Base-by-base conservation (phyloP, 2,797 vertebrate species). In the Karalla daura region DNA sequence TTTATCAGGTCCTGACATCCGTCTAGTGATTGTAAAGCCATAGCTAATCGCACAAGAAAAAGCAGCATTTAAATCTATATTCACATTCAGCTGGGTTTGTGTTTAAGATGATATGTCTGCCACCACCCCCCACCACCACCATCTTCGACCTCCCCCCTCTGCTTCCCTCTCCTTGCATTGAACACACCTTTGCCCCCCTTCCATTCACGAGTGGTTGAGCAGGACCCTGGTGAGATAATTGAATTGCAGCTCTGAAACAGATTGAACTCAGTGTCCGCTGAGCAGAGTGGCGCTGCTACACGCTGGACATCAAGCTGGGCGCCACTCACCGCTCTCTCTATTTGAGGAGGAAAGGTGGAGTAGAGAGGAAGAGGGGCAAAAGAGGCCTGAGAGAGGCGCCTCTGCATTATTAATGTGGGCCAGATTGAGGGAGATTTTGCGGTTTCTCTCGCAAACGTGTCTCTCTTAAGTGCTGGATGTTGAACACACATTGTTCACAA, bases 221-320 rank as follows among this genome's bases (percentile, higher is more conserved):
- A 88, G 79, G 79, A 75, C 81, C 71, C 81, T 39, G 69, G 75
- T 84, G 90, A 90, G 89, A 84, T 94, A 93, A 94, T 93, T 95
- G 91, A 95, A 74, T 90, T 90, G 92, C 76, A 84, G 80, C 91
- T 87, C 78, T 83, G 85, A 93, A 94, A 91, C 93, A 94, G 89
- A 95, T 93, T 95, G 91, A 91, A 95, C 90, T 93, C 85, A 71
- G 82, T 90, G 86, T 91, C 83, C 87, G 75, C 60, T 58, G 82
- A 89, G 78, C 86, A 71, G 88, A 90, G 91, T 70, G 76, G 86
- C 41, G 55, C 79, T 78, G 86, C 74, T 78, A 84, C 77, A 81
- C 86, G 87, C 82, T 69, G 89, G 91, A 90, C 86, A 80, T 80
- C 77, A 91, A 88, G 86, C 83, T 94, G 85, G 87, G 93, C 86